A percentile compares a stretch with the other conserved stretches of the same genome.
These are phyloP conservation scores for Cyclargus thomasi DNA, from an alignment of 1,140 invertebrate species.

Conservation along the genomic window DNA sequence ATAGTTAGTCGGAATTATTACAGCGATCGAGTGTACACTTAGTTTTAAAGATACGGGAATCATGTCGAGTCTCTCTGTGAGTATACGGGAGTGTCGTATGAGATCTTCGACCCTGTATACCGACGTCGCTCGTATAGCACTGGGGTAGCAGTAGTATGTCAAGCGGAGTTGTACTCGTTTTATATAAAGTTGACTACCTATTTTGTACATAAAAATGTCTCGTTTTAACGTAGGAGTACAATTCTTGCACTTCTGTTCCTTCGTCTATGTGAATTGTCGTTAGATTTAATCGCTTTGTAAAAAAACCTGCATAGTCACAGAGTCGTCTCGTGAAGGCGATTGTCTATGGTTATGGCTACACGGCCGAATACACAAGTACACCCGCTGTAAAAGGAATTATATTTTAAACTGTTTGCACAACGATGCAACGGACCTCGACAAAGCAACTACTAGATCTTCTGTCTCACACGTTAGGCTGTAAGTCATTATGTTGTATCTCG, in stretches of 20 bases:
- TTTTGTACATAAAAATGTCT: slow-evolving; percentile 43
- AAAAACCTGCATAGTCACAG: slow-evolving; percentile 31
- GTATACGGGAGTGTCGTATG: neutral
- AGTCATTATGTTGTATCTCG: no score
- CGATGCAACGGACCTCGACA: no score
- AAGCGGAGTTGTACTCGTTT: slow-evolving; percentile 25
- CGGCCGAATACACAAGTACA: slow-evolving; percentile 31
- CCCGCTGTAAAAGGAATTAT: slow-evolving; percentile 18
- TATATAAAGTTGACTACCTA: slow-evolving; percentile 32
- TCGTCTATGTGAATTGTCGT: slow-evolving; percentile 48
- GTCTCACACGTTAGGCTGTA: no score
- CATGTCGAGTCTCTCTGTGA: slow-evolving; percentile 20
- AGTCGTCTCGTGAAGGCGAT: slow-evolving; percentile 32
- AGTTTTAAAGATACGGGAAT: slow-evolving; percentile 15
- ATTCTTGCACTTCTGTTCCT: slow-evolving; percentile 28
- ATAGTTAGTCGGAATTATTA: slow-evolving; percentile 22
- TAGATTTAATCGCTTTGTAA: slow-evolving; percentile 43
- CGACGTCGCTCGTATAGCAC: neutral
- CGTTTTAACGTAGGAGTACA: slow-evolving; percentile 26
- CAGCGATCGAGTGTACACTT: slow-evolving; percentile 19
- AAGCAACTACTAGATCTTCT: no score
- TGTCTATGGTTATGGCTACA: slow-evolving; percentile 36
- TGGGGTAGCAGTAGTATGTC: neutral
- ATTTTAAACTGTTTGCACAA: neutral
- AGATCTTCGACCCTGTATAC: neutral